These are phyloP conservation scores for Cryptocephalus moraei DNA, from an alignment of 2,888 invertebrate genomes.

Conservation along the genomic window DNA sequence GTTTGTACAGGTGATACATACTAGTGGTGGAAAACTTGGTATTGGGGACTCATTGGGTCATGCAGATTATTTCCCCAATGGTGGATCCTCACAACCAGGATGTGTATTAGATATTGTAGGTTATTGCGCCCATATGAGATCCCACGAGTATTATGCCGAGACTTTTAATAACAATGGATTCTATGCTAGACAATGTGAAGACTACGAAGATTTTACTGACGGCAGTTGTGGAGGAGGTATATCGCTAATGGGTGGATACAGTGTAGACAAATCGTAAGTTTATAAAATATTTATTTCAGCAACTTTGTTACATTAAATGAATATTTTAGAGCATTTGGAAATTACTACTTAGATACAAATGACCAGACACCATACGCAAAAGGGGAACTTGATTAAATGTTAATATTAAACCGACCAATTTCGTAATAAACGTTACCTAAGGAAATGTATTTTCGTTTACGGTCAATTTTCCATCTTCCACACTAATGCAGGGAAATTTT, in stretches of 20 bases:
- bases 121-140: slow-evolving; percentile 36
- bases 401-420: too few species aligned
- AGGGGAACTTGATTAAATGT: too few species aligned
- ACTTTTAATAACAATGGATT: slow-evolving; percentile 25
- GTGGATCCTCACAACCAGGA: slow-evolving; percentile 26
- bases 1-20: slow-evolving; percentile 29
- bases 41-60: slow-evolving; percentile 21
- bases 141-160: slow-evolving; percentile 37
- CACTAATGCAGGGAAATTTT: too few species aligned
- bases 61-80: slow-evolving; percentile 30
- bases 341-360: too few species aligned
- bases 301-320: slow-evolving; percentile 22
- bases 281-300: slow-evolving; percentile 7
- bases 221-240: slow-evolving; percentile 6
- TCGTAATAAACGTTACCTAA: too few species aligned
- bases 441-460: too few species aligned
- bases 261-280: slow-evolving; percentile 9
- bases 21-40: slow-evolving; percentile 12
- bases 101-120: slow-evolving; percentile 22
- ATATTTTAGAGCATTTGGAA: too few species aligned
- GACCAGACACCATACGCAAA: too few species aligned
- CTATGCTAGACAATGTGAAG: slow-evolving; percentile 7
- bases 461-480: too few species aligned
- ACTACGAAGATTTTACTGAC: slow-evolving; percentile 4
- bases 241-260: slow-evolving; percentile 11